Percentiles rank a stretch among this genome's conserved stretches.
These are phyloP conservation scores for Benthosema pterotum DNA, from an alignment of 2,797 vertebrate genomes.

Conservation along the genomic window DNA sequence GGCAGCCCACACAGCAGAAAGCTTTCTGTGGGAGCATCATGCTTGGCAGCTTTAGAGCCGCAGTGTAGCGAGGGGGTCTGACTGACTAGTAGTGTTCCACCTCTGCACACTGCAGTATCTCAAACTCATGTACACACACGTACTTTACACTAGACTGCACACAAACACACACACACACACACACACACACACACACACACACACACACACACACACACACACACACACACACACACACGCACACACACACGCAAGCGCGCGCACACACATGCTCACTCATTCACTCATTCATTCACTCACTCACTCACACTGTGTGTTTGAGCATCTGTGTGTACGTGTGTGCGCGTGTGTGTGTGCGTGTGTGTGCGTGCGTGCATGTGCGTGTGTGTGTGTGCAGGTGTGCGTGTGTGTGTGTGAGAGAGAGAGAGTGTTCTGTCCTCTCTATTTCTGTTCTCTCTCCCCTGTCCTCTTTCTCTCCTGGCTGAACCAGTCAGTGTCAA, in stretches of 20 bases:
- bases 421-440: too few relatives aligned
- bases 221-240: constrained; percentile 10
- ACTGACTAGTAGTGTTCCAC: constrained; percentile 21
- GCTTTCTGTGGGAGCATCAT: constrained; percentile 10
- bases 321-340: not conserved
- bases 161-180: not conserved
- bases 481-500: not conserved
- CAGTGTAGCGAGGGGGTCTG: constrained; percentile 16
- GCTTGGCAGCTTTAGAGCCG: constrained; percentile 9
- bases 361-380: too few relatives aligned
- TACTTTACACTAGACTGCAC: constrained; percentile 4
- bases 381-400: too few relatives aligned
- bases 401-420: too few relatives aligned
- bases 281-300: not conserved
- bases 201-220: constrained; percentile 14
- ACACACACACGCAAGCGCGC: constrained; percentile 10
- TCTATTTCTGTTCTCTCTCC: not conserved
- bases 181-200: not conserved
- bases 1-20: constrained; percentile 16
- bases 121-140: constrained; percentile 7
- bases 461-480: not conserved
- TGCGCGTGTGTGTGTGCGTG: too few relatives aligned
- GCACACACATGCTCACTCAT: not conserved
- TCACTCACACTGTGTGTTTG: not conserved
- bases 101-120: constrained; percentile 21